Percentiles rank a stretch among this genome's conserved stretches.
Conservation (phyloP, 2,888 invertebrate genomes). For the Tiphia femorata region DNA sequence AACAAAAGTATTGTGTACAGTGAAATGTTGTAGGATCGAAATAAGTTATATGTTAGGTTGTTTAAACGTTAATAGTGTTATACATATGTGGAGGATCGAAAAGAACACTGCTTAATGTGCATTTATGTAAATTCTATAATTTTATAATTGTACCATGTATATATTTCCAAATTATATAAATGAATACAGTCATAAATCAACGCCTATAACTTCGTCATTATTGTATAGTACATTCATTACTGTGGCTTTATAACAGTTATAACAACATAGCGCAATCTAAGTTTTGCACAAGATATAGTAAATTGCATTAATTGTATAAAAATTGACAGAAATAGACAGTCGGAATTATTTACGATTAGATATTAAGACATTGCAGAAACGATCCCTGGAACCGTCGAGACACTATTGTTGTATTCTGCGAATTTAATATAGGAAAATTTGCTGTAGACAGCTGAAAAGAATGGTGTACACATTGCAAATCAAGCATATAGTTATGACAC, state of each 20-base stretch:
- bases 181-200: conserved; percentile 20
- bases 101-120: not conserved
- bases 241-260: not conserved
- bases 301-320: conserved; percentile 8
- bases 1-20: no score
- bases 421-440: conserved; percentile 38
- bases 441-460: conserved; percentile 27
- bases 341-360: not conserved
- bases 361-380: no score
- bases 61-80: no score
- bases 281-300: conserved; percentile 10
- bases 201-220: conserved; percentile 14
- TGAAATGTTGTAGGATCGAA: no score
- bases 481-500: conserved; percentile 9
- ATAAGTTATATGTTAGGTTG: no score
- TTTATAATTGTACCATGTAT: not conserved
- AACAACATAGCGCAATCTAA: conserved; percentile 11
- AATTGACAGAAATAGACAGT: conserved; percentile 13
- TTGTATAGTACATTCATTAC: not conserved
- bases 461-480: conserved; percentile 29
- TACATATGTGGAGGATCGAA: no score
- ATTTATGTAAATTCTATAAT: not conserved
- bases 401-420: no score
- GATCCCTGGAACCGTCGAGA: no score
- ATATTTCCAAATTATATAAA: not conserved